These are phyloP conservation scores for Apotomis capreana DNA, from an alignment of 2,888 invertebrate species.

Conservation along the genomic window DNA sequence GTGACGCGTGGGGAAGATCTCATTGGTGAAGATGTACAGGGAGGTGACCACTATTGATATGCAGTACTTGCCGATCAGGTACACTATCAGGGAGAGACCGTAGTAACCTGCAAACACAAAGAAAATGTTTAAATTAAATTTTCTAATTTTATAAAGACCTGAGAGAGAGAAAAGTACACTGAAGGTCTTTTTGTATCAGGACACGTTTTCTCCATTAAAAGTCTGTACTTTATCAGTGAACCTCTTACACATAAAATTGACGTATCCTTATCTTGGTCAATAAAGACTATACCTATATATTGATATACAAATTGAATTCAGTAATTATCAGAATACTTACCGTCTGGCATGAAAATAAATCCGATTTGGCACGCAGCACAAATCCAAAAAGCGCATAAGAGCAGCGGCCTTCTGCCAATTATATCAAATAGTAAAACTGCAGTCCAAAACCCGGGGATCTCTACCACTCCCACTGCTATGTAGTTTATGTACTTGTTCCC, in stretches of 20 bases:
- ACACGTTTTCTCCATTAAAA: too few relatives aligned
- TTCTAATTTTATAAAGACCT: too few relatives aligned
- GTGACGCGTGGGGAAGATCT: constrained; percentile 85
- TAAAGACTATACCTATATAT: neutral
- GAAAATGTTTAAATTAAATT: too few relatives aligned
- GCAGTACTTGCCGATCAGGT: constrained; percentile 81
- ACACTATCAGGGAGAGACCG: constrained; percentile 65
- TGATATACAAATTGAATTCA: too few relatives aligned
- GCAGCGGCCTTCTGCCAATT: constrained; percentile 80
- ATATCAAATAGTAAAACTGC: constrained; percentile 81
- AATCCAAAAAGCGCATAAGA: constrained; percentile 78
- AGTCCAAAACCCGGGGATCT: constrained; percentile 85
- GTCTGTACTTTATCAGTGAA: too few relatives aligned
- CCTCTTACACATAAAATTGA: too few relatives aligned
- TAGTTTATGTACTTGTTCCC: constrained; percentile 88
- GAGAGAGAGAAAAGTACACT: too few relatives aligned
- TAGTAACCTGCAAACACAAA: constrained; percentile 7
- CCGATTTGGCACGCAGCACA: constrained; percentile 67
- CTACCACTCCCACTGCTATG: constrained; percentile 81
- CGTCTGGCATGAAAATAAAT: constrained; percentile 59
- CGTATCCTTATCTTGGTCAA: too few relatives aligned
- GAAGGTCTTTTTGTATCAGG: too few relatives aligned
- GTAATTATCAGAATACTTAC: constrained; percentile 53
- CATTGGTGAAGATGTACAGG: constrained; percentile 84
- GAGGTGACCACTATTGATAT: constrained; percentile 83